A percentile compares a stretch with the other conserved stretches of the same genome.
Evolutionary conservation across 1,140 invertebrate genomes (phyloP).

Genomic region (Wasmannia auropunctata): DNA sequence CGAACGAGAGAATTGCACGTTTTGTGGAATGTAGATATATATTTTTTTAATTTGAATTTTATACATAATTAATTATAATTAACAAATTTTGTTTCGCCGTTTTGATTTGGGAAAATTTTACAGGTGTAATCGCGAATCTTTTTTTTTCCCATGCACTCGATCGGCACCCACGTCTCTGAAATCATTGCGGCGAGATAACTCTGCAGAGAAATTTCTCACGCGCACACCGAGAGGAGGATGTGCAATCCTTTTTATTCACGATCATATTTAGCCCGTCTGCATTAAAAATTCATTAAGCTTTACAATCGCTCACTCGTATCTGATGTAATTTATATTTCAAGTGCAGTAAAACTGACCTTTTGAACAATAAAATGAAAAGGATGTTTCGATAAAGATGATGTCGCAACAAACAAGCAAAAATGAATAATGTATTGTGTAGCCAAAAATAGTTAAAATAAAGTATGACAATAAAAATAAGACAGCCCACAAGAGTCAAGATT

Average conservation of each 20-base stretch:
- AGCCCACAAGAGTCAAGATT: background rate
- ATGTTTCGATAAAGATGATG: background rate
- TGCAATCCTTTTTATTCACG: conserved; percentile 7
- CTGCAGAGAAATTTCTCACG: conserved; percentile 29
- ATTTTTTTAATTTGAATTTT: background rate
- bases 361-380: background rate
- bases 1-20: background rate
- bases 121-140: background rate
- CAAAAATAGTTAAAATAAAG: background rate
- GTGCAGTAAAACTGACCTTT: background rate
- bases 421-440: no score
- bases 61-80: background rate
- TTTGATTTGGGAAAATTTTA: background rate
- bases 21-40: background rate
- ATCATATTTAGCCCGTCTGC: background rate
- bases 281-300: conserved; percentile 27
- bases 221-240: background rate
- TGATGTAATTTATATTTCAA: background rate
- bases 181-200: background rate
- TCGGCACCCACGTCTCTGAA: conserved; percentile 1
- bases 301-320: background rate
- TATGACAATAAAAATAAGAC: background rate
- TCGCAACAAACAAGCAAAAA: background rate
- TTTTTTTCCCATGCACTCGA: background rate
- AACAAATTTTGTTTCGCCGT: background rate